A percentile compares a stretch with the other conserved stretches of the same genome.
These are phyloP conservation scores for Odobenus rosmarus DNA, from an alignment of 2,113 vertebrate species.

Conservation along the genomic window DNA sequence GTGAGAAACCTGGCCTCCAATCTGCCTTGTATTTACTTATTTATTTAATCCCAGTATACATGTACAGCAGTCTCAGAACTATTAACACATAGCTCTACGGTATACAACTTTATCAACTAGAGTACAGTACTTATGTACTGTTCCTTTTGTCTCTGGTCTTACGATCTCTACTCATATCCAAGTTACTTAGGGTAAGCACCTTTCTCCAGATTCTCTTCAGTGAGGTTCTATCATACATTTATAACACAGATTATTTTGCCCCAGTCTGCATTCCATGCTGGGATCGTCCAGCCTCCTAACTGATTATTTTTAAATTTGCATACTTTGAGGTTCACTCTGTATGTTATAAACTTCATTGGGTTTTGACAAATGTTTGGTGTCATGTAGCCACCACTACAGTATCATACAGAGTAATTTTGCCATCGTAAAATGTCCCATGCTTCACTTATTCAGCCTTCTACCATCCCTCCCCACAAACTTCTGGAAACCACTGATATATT, in stretches of 20 bases:
- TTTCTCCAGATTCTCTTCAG: neutral
- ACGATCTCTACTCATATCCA: neutral
- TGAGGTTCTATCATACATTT: neutral
- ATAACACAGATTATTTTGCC: neutral
- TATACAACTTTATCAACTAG: neutral
- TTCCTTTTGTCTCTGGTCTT: neutral
- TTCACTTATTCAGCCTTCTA: neutral
- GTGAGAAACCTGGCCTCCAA: neutral
- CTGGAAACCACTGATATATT: neutral
- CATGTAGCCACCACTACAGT: neutral
- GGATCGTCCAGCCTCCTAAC: neutral
- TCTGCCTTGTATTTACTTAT: neutral
- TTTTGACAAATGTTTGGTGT: neutral
- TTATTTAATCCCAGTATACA: neutral
- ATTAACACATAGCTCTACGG: neutral
- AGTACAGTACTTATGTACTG: neutral
- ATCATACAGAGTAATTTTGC: neutral
- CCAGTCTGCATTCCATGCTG: neutral
- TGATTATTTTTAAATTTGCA: neutral
- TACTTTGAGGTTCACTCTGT: neutral
- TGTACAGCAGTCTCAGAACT: neutral
- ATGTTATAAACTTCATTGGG: neutral
- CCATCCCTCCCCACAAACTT: neutral
- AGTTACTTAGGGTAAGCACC: neutral
- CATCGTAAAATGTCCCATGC: neutral